Base-by-base conservation (phyloP, 2,113 vertebrate genomes). In the Seriola quinqueradiata region DNA sequence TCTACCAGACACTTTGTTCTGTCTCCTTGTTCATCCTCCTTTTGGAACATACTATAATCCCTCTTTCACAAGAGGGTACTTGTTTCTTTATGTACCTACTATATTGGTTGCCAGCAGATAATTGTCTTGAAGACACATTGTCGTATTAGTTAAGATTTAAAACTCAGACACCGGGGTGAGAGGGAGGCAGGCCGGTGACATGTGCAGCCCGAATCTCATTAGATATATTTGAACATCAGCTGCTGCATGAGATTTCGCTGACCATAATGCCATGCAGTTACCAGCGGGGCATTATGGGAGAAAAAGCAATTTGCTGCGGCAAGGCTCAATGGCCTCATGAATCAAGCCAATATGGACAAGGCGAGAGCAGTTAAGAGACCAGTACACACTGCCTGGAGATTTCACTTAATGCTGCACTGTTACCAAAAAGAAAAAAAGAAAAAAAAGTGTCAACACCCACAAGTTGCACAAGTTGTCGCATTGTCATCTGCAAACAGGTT, bases 261-360 rank as follows among this genome's bases (percentile, higher is more conserved):
- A 88, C 90, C 85, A 81, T 84, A 82, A 89, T 88, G 90, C 83
- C 68, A 65, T 61, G 73, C 84, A 69, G 84, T 86, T 90, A 88
- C 75, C 48, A 87, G 84, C 63, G 0, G 77, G 85, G 79, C 87
- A 89, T 93, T 89, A 87, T 92, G 90, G 90, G 90, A 79, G 85
- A 69, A 90, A 90, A 93, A 93, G 92, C 89, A 87, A 90, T 90
- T 93, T 92, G 80, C 89, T 61, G 85, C 77, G n/a, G 87, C 81
- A 59, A 83, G 85, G 88, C 92, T 92, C 89, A 89, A 92, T 83
- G 92, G 90, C 80, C 90, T 89, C 84, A 82, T 92, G 88, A 91
- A 93, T 93, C 91, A 91, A 86, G 77, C 76, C 86, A 77, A 85
- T 91, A 85, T 57, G 81, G 84, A 84, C 86, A 83, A 83, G 85